These are phyloP conservation scores for Lucilia cuprina DNA, from an alignment of 1,140 invertebrate species.

Conservation along the genomic window DNA sequence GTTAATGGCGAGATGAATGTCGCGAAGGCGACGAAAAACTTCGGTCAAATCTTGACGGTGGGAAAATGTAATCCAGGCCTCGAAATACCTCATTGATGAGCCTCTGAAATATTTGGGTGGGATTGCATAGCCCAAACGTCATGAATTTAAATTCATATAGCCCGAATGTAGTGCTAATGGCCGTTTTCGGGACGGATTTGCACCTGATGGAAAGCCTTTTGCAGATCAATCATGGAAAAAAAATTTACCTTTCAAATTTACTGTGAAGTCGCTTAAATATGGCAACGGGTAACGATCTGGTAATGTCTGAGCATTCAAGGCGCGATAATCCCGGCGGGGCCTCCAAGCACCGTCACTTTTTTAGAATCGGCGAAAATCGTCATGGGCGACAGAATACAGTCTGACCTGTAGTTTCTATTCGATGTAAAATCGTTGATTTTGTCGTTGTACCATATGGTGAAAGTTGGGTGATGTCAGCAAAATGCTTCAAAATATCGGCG, in stretches of 20 bases:
- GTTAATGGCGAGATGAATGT: not conserved
- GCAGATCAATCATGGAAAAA: conserved; percentile 65
- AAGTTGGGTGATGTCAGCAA: not conserved
- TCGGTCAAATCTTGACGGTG: not conserved
- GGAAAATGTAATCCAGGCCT: conserved; percentile 54
- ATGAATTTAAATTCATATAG: conserved; percentile 54
- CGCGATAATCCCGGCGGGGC: conserved; percentile 46
- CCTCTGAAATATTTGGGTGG: conserved; percentile 63
- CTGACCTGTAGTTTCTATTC: conserved; percentile 17
- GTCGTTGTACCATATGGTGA: not conserved
- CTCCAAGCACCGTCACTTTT: conserved; percentile 62
- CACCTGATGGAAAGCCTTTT: not conserved
- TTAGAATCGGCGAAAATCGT: not conserved
- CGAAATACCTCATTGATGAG: conserved; percentile 62
- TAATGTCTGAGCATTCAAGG: not conserved
- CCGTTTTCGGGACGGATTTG: conserved; percentile 56
- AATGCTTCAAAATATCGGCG: not conserved
- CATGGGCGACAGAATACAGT: not conserved
- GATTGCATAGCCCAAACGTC: conserved; percentile 59
- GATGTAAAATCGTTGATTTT: conserved; percentile 28
- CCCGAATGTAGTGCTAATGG: conserved; percentile 58
- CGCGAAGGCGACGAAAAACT: not conserved
- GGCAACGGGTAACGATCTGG: conserved; percentile 58
- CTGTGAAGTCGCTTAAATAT: conserved; percentile 52
- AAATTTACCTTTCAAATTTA: conserved; percentile 51